A percentile compares a stretch with the other conserved stretches of the same genome.
Conservation (phyloP, 2,888 invertebrate species). For the Alentia gelatinosa region DNA sequence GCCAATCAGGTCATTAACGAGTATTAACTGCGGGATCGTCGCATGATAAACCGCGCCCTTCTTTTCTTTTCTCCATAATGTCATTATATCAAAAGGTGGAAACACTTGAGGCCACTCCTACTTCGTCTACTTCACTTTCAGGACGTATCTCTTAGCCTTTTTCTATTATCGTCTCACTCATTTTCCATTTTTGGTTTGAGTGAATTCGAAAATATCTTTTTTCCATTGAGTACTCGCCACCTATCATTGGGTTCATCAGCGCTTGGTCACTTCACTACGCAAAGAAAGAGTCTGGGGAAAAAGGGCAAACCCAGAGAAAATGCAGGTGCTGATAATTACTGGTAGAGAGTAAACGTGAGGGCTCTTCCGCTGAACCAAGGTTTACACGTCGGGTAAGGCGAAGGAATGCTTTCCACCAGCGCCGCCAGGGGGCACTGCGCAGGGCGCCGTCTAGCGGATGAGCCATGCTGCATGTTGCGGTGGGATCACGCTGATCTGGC, state of each 20-base stretch:
- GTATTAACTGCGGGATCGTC: background rate
- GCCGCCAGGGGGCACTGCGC: too few species aligned
- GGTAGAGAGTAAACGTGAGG: too few species aligned
- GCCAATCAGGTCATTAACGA: background rate
- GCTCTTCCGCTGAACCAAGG: too few species aligned
- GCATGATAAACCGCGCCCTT: background rate
- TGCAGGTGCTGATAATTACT: too few species aligned
- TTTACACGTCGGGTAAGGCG: too few species aligned
- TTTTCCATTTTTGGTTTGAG: background rate
- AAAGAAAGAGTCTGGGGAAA: background rate
- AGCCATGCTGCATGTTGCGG: too few species aligned
- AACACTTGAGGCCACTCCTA: background rate
- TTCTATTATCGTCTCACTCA: background rate
- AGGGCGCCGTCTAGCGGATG: too few species aligned
- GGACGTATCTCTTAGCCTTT: background rate
- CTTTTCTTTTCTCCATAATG: background rate
- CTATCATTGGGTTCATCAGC: constrained; percentile 1
- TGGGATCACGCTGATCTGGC: background rate
- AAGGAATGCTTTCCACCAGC: too few species aligned
- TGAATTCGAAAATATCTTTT: background rate
- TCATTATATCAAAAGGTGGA: background rate
- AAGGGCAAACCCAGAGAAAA: background rate
- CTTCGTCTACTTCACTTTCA: background rate
- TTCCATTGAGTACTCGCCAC: background rate
- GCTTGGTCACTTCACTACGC: background rate